Evolutionary conservation across 2,797 vertebrate species (phyloP).

Genomic region (Cuculus canorus): DNA sequence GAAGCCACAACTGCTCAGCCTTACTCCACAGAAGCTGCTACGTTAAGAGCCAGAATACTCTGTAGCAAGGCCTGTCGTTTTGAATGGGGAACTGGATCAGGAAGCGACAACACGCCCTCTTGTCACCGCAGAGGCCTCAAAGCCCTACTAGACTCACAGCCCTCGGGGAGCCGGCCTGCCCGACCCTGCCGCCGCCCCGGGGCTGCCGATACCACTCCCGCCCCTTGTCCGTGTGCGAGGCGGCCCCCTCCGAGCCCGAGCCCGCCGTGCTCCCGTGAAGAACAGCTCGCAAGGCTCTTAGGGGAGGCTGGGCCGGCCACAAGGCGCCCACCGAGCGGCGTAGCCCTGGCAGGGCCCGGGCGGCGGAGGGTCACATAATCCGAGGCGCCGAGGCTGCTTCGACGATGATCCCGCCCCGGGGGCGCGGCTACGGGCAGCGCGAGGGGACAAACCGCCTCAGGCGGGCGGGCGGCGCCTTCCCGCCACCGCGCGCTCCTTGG

Average conservation of each 20-base stretch:
- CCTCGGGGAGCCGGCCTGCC: accelerated
- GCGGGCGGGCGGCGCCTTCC: accelerated
- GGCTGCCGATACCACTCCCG: accelerated
- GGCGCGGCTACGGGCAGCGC: neutral
- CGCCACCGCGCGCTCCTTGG: neutral
- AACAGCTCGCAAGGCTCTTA: too few species aligned
- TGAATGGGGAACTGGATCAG: too few species aligned
- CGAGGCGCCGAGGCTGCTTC: too few species aligned
- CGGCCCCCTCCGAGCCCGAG: too few species aligned
- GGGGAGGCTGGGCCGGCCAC: too few species aligned
- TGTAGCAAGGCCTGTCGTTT: accelerated
- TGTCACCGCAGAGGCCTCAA: accelerated
- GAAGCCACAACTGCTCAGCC: neutral
- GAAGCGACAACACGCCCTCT: accelerated
- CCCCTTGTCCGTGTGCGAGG: too few species aligned
- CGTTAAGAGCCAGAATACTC: too few species aligned
- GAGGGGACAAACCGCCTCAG: neutral
- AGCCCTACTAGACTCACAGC: accelerated
- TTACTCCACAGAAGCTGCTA: neutral
- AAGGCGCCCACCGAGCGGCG: too few species aligned
- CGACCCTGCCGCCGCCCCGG: neutral
- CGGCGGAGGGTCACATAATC: too few species aligned
- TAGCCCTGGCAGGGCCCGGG: too few species aligned
- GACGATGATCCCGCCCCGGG: neutral
- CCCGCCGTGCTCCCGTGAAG: too few species aligned